Conservation (phyloP, 2,888 invertebrate species). For the Lymantria dispar region DNA sequence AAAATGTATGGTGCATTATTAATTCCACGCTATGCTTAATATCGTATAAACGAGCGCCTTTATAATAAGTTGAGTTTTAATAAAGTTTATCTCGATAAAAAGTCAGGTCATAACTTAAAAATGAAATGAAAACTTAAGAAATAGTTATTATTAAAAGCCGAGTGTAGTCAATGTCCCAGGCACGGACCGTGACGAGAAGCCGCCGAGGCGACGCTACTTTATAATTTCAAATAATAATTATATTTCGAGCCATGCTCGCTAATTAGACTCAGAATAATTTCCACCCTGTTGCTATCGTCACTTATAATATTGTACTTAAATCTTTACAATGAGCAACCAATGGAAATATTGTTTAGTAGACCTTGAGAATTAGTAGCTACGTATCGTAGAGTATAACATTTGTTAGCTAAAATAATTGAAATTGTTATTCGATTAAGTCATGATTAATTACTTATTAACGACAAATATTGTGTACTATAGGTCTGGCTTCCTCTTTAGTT, state of each 20-base stretch:
- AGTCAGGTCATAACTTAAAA: conserved; percentile 34
- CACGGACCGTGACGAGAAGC: conserved; percentile 66
- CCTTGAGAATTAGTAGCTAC: neutral
- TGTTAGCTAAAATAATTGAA: neutral
- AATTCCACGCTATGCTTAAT: neutral
- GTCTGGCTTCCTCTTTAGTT: neutral
- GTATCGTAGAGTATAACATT: neutral
- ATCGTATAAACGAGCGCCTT: conserved; percentile 1
- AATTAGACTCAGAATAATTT: conserved; percentile 62
- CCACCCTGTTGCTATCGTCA: conserved; percentile 26
- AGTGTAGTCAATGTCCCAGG: conserved; percentile 56
- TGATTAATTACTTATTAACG: too few species aligned
- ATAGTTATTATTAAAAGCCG: conserved; percentile 41
- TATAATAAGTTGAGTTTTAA: conserved; percentile 1
- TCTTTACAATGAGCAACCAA: conserved; percentile 11
- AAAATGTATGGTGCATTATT: too few species aligned
- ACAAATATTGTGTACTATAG: too few species aligned
- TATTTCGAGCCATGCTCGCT: conserved; percentile 57
- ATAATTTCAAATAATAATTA: conserved; percentile 72
- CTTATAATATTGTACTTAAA: conserved; percentile 23
- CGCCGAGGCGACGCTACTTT: conserved; percentile 49
- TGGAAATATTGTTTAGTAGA: conserved; percentile 7
- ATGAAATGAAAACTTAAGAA: conserved; percentile 40
- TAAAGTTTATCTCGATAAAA: conserved; percentile 12
- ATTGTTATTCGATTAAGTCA: neutral